Conservation (phyloP, 1,140 invertebrate genomes). For the Leptinotarsa defecta region DNA sequence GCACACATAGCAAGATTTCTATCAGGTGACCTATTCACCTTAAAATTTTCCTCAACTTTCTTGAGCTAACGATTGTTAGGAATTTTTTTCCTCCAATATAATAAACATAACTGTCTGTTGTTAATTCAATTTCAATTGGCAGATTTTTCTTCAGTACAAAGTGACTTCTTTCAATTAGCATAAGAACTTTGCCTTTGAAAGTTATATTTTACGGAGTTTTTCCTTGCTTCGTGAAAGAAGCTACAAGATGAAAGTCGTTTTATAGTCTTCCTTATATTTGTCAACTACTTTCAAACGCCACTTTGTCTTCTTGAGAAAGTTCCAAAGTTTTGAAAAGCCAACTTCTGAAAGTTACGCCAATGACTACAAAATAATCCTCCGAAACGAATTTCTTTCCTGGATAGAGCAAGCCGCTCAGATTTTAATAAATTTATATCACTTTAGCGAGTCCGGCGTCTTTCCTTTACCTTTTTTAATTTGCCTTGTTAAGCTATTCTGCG, state of each 20-base stretch:
- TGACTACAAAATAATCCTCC: not conserved
- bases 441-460: not conserved
- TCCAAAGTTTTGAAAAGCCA: not conserved
- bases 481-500: not conserved
- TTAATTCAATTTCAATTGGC: too few relatives aligned
- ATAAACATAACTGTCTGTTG: too few relatives aligned
- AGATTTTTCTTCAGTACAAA: too few relatives aligned
- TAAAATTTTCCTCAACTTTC: too few relatives aligned
- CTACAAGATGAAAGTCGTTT: not conserved
- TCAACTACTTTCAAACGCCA: not conserved
- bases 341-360: not conserved
- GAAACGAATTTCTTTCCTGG: conserved; percentile 1
- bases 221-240: too few relatives aligned
- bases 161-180: too few relatives aligned
- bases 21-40: too few relatives aligned
- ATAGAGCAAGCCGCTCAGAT: conserved; percentile 2
- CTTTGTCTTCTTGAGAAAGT: not conserved
- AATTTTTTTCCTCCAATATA: too few relatives aligned
- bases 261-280: not conserved
- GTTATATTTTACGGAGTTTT: too few relatives aligned
- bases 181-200: too few relatives aligned
- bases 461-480: conserved; percentile 9
- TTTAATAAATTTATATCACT: conserved; percentile 9
- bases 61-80: too few relatives aligned
- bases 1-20: too few relatives aligned